Evolutionary conservation across 2,888 invertebrate genomes (phyloP), one percentile per base, ranked within the genome.

Genomic region (Muschampia plurimacula): DNA sequence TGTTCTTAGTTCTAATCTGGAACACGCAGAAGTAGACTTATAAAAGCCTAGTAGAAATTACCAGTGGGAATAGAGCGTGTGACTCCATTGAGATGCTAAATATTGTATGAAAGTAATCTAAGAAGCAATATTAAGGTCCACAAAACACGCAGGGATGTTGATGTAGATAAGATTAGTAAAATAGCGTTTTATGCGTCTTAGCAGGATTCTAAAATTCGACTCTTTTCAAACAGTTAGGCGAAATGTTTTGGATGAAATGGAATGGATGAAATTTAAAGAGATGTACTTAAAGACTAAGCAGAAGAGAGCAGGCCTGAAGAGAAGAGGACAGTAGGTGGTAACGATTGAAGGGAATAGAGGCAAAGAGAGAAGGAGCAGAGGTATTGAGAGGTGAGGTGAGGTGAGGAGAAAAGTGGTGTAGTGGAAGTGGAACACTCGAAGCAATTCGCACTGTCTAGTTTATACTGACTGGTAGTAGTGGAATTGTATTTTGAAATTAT

Each of bases 91-190:
- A 52, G 15, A 7, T 7, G 12, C 57, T 70, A 15, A 32, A 70
- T 70, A 65, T 32, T 70, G 46, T 46, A 64, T 64, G 12, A 32
- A 55, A 7, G 32, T 65, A 64, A 64, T 70, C 39, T 63, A 63
- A 36, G 32, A 12, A 52, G 49, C 4, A 44, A n/a, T n/a, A n/a
- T 44, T 46, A 46, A 28, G 55, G 22, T 57, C 22, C 22, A 8
- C 12, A 57, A 57, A 28, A 57, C 22, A 13, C 22, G 55, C 9
- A 57, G 28, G 13, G 55, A 10, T 8, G 8, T 57, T 49, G 49
- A 49, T 7, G 55, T 2, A 22, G 28, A 57, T 57, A 57, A 57
- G 55, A 49, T 57, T 57, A 10, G 55, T 15, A 57, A 57, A 22
- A 22, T 46, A 15, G n/a, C n/a, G 5, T 52, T n/a, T 52, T 5